These are phyloP conservation scores for Rhagonycha lutea DNA, from an alignment of 2,888 invertebrate genomes.

Conservation along the genomic window DNA sequence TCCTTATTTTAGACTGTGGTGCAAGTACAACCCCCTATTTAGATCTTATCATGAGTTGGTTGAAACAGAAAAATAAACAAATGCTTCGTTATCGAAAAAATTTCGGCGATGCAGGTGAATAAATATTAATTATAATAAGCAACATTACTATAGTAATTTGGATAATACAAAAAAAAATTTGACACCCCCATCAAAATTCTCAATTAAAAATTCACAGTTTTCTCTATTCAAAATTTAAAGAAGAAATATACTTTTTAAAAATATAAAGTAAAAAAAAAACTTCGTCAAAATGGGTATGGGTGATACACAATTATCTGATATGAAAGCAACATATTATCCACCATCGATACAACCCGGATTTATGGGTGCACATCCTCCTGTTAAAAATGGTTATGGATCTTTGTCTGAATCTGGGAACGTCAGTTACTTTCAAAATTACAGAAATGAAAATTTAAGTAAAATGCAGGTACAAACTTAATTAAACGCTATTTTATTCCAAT, in stretches of 20 bases:
- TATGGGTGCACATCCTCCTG: conserved; percentile 51
- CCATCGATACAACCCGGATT: conserved; percentile 49
- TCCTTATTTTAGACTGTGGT: no score
- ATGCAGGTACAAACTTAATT: conserved; percentile 36
- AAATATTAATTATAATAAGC: no score
- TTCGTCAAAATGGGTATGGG: conserved; percentile 35
- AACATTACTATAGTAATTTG: not conserved
- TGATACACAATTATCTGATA: conserved; percentile 42
- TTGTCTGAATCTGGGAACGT: conserved; percentile 41
- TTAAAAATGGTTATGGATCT: conserved; percentile 45
- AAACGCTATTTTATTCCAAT: not conserved
- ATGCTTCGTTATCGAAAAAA: no score
- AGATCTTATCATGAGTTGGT: no score
- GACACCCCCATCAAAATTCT: not conserved
- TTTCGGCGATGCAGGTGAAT: no score
- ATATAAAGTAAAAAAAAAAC: conserved; percentile 16
- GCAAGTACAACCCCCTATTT: no score
- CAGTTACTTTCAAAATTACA: conserved; percentile 53
- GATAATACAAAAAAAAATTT: not conserved
- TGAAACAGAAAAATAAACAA: no score
- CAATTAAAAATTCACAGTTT: conserved; percentile 19
- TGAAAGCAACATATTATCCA: conserved; percentile 50
- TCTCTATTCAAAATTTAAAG: conserved; percentile 1
- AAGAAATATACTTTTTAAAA: conserved; percentile 5
- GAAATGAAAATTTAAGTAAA: conserved; percentile 54